Conservation (phyloP, 2,797 vertebrate genomes). For the Cheirogaleus major region DNA sequence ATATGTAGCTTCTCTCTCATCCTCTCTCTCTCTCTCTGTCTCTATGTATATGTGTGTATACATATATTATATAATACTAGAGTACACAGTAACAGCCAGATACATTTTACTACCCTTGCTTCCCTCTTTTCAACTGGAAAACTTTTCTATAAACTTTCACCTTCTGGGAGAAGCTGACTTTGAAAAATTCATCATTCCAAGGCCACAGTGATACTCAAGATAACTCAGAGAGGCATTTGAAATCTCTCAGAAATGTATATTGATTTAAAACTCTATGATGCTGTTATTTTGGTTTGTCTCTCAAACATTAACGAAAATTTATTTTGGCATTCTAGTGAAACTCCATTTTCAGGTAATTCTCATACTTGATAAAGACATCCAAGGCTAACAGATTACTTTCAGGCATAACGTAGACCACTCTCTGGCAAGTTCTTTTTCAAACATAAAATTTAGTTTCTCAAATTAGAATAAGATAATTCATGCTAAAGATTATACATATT, state of each 20-base stretch:
- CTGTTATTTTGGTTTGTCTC: neutral
- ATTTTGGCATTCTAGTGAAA: neutral
- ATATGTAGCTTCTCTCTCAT: neutral
- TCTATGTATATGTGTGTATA: neutral
- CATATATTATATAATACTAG: neutral
- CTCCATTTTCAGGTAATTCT: neutral
- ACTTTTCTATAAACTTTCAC: neutral
- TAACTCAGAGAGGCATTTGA: neutral
- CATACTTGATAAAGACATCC: neutral
- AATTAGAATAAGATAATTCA: neutral
- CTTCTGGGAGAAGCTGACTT: neutral
- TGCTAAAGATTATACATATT: neutral
- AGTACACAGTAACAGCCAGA: neutral
- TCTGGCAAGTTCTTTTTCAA: neutral
- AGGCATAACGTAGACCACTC: neutral
- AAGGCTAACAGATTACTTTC: neutral
- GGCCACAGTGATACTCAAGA: neutral
- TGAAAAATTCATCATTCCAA: constrained; percentile 9
- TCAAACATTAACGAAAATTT: constrained; percentile 48
- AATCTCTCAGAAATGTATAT: neutral
- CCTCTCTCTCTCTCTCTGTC: neutral
- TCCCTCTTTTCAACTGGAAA: neutral
- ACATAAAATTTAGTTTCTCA: neutral
- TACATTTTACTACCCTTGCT: neutral
- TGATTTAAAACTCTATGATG: constrained; percentile 1